These are phyloP conservation scores for Eupithecia subumbrata DNA, from an alignment of 2,888 invertebrate genomes.

Conservation along the genomic window DNA sequence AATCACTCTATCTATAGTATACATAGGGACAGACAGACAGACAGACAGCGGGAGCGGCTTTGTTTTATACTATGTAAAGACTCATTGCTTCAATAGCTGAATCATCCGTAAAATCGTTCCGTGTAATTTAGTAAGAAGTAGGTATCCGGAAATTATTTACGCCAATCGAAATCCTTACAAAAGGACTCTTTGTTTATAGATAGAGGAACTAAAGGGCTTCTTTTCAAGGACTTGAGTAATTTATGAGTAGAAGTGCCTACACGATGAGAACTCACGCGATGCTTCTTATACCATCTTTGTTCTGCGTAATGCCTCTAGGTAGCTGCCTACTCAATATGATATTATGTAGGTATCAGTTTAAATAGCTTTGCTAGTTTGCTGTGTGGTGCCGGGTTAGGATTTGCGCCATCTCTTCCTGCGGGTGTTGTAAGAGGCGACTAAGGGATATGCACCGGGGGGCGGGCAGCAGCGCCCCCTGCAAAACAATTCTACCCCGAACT, in stretches of 20 bases:
- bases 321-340: background rate
- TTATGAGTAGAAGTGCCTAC: background rate
- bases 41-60: too few relatives aligned
- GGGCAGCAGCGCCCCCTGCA: too few relatives aligned
- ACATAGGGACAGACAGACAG: too few relatives aligned
- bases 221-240: background rate
- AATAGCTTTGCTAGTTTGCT: background rate
- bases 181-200: background rate
- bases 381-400: too few relatives aligned
- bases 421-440: too few relatives aligned
- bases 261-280: slow-evolving; percentile 1
- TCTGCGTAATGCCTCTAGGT: background rate
- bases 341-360: background rate
- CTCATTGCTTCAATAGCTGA: background rate
- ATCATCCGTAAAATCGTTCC: background rate
- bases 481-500: too few relatives aligned
- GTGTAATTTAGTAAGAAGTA: background rate
- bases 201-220: background rate
- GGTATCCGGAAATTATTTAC: background rate
- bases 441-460: too few relatives aligned
- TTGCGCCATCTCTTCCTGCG: too few relatives aligned
- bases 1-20: too few relatives aligned
- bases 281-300: background rate
- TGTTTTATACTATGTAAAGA: too few relatives aligned
- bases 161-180: background rate